phyloP scores from a whole-genome alignment of 1,140 invertebrate species.

The Bombus sibiricus region DNA sequence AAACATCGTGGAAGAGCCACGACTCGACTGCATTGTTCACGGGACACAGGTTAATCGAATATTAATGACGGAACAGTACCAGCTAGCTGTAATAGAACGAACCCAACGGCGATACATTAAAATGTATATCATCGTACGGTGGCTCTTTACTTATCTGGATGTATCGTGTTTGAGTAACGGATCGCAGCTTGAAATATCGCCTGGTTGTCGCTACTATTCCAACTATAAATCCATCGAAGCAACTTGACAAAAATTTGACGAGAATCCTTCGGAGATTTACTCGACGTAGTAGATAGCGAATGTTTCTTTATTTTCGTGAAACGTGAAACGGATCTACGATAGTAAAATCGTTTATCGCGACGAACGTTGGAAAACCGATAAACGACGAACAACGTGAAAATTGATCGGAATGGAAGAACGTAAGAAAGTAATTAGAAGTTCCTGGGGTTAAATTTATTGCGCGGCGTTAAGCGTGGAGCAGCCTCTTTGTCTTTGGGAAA shows the following conservation, averaged over 20 bases:
- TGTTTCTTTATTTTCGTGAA: too few relatives aligned
- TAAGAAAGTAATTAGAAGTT: constrained; percentile 24
- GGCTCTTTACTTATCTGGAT: constrained; percentile 21
- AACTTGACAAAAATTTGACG: neutral
- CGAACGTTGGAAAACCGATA: too few relatives aligned
- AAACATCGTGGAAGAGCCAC: constrained; percentile 16
- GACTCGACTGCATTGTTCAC: constrained; percentile 33
- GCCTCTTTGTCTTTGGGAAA: constrained; percentile 21
- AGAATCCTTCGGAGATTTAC: neutral
- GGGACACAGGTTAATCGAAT: constrained; percentile 60
- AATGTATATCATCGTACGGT: constrained; percentile 49
- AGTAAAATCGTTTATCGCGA: too few relatives aligned
- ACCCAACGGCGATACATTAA: constrained; percentile 52
- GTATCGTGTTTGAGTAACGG: constrained; percentile 57
- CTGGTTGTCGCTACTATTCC: neutral
- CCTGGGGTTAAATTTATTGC: constrained; percentile 34
- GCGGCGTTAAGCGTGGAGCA: constrained; percentile 8
- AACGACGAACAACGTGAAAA: too few relatives aligned
- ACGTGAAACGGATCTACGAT: too few relatives aligned
- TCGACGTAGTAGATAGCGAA: too few relatives aligned
- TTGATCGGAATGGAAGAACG: too few relatives aligned
- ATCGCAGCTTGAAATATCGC: neutral
- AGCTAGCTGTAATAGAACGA: constrained; percentile 57
- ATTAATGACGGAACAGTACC: constrained; percentile 63
- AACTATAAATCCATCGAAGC: neutral